Evolutionary conservation across 2,888 invertebrate species (phyloP).

Genomic region (Lingula anatina): DNA sequence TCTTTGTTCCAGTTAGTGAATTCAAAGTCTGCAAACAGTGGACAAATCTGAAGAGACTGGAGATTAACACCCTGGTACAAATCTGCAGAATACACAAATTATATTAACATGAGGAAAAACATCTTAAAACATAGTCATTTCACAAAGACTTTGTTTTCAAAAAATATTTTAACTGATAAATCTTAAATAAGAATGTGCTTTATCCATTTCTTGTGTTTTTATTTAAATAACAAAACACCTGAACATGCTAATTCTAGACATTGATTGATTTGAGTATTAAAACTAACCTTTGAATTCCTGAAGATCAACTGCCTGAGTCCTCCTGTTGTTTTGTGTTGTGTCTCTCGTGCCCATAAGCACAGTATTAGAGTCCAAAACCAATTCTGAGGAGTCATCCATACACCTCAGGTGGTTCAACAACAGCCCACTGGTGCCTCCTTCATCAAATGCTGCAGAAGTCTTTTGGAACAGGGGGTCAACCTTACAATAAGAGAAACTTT

Average conservation of each 20-base stretch:
- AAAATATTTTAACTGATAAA: no score
- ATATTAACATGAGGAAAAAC: not conserved
- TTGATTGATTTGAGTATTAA: no score
- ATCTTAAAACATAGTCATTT: no score
- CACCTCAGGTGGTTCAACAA: conserved; percentile 42
- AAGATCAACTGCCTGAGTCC: conserved; percentile 18
- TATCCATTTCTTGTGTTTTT: no score
- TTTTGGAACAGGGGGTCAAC: conserved; percentile 54
- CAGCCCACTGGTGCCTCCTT: conserved; percentile 51
- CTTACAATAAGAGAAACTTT: no score
- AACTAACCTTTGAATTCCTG: conserved; percentile 27
- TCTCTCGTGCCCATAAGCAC: no score
- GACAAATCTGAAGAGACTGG: conserved; percentile 55
- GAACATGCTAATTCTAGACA: no score
- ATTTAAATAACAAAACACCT: no score
- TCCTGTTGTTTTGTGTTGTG: no score
- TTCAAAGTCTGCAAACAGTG: conserved; percentile 61
- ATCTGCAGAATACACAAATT: conserved; percentile 19
- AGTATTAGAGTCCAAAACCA: conserved; percentile 48
- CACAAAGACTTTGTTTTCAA: no score
- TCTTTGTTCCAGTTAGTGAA: conserved; percentile 59
- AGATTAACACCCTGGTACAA: conserved; percentile 14
- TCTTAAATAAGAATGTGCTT: no score
- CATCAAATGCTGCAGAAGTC: conserved; percentile 52
- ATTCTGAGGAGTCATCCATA: conserved; percentile 43